Conservation (phyloP, 35 echinoderm and acorn worm genomes). For the Patiria miniata region DNA sequence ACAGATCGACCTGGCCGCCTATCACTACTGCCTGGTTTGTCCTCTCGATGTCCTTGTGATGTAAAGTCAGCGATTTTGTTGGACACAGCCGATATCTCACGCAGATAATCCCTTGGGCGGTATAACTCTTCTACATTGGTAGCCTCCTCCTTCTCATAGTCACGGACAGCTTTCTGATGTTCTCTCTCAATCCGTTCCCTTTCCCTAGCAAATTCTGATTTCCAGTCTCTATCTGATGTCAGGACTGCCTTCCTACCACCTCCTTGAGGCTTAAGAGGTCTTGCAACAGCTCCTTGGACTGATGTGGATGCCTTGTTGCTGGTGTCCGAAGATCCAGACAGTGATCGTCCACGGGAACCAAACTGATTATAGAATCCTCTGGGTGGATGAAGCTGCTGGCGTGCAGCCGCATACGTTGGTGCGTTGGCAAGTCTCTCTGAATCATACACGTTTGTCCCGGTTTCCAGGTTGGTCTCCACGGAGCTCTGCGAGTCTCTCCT, state of each 20-base stretch:
- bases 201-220: constrained; percentile 77
- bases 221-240: constrained; percentile 37
- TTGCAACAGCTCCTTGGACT: constrained; percentile 21
- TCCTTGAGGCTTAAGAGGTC: constrained; percentile 2
- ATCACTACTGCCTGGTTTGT: not conserved
- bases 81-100: constrained; percentile 67
- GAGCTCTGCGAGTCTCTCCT: constrained; percentile 48
- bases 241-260: constrained; percentile 10
- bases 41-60: constrained; percentile 17
- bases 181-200: constrained; percentile 71
- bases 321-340: constrained; percentile 47
- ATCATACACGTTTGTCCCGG: not conserved
- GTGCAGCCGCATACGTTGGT: not conserved
- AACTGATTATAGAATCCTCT: constrained; percentile 8
- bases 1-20: not conserved
- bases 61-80: constrained; percentile 63
- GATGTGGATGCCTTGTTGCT: constrained; percentile 16
- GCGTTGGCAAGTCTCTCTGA: not conserved
- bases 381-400: not conserved
- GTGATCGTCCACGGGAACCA: constrained; percentile 41
- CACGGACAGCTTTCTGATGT: constrained; percentile 74
- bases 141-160: constrained; percentile 87
- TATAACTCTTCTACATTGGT: constrained; percentile 89
- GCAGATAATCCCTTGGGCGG: constrained; percentile 63
- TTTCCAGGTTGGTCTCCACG: not conserved